These are phyloP conservation scores for Euura saliciscinereae DNA, from an alignment of 1,140 invertebrate genomes.

Conservation along the genomic window DNA sequence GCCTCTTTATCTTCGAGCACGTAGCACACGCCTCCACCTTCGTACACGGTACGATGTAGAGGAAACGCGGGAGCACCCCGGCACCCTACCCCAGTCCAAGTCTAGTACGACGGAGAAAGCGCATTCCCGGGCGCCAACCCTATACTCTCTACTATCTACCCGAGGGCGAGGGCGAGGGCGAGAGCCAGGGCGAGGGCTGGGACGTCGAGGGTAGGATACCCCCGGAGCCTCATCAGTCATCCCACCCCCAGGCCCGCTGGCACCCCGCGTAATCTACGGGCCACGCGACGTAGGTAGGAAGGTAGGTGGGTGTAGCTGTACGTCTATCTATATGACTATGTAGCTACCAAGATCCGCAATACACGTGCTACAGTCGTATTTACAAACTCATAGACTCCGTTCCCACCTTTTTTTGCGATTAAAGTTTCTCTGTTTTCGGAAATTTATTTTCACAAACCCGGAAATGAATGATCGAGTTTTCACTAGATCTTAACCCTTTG, in stretches of 20 bases:
- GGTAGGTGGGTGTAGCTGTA: background rate
- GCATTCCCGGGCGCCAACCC: background rate
- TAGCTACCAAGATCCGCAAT: background rate
- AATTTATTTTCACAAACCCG: too few relatives aligned
- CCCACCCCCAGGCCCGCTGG: conserved; percentile 2
- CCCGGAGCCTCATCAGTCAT: conserved; percentile 14
- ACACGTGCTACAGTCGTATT: background rate
- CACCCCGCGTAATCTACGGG: conserved; percentile 11
- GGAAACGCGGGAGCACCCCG: too few relatives aligned
- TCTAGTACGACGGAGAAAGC: background rate
- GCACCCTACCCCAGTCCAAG: too few relatives aligned
- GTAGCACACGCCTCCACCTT: too few relatives aligned
- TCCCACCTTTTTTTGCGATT: background rate
- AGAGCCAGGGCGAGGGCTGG: background rate
- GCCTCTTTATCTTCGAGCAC: too few relatives aligned
- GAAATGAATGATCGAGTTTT: too few relatives aligned
- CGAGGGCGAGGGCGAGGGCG: conserved; percentile 1
- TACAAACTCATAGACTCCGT: background rate
- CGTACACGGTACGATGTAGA: too few relatives aligned
- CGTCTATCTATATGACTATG: background rate
- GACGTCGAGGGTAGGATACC: background rate
- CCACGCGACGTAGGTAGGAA: conserved; percentile 5
- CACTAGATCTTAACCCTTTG: too few relatives aligned
- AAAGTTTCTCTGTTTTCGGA: too few relatives aligned
- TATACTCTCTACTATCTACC: background rate